Percentiles rank a stretch among this genome's conserved stretches.
Conservation (phyloP, 2,797 vertebrate species). For the Anisognathus igniventris region DNA sequence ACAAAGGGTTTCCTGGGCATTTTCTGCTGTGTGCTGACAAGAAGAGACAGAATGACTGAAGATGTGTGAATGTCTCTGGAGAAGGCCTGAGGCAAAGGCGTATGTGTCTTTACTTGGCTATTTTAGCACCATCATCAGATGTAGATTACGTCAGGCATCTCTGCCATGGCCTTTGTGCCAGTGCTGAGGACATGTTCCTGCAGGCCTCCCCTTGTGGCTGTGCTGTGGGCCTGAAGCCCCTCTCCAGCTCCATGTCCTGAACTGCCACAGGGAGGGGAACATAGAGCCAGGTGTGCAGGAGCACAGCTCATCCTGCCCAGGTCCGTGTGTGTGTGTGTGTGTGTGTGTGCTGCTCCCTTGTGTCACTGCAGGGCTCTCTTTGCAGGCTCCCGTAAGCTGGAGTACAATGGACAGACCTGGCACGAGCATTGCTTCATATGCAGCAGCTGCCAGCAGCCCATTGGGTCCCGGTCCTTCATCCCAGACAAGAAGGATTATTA, state of each 20-base stretch:
- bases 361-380: neutral
- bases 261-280: neutral
- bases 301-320: neutral
- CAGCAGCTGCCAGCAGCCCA: constrained; percentile 94
- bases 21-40: neutral
- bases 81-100: constrained; percentile 17
- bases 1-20: neutral
- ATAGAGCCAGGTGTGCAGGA: neutral
- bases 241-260: neutral
- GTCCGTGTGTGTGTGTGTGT: too few relatives aligned
- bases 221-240: neutral
- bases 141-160: neutral
- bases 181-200: neutral
- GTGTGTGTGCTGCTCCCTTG: neutral
- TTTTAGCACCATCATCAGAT: neutral
- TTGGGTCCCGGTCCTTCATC: constrained; percentile 95
- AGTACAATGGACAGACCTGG: constrained; percentile 95
- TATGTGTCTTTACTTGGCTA: neutral
- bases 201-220: neutral
- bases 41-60: neutral
- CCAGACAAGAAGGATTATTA: constrained; percentile 96
- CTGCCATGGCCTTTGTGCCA: neutral
- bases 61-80: neutral
- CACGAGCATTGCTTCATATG: constrained; percentile 96
- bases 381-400: constrained; percentile 93